phyloP scores from a whole-genome alignment of 2,888 invertebrate species.

The Nemotelus pantherinus region DNA sequence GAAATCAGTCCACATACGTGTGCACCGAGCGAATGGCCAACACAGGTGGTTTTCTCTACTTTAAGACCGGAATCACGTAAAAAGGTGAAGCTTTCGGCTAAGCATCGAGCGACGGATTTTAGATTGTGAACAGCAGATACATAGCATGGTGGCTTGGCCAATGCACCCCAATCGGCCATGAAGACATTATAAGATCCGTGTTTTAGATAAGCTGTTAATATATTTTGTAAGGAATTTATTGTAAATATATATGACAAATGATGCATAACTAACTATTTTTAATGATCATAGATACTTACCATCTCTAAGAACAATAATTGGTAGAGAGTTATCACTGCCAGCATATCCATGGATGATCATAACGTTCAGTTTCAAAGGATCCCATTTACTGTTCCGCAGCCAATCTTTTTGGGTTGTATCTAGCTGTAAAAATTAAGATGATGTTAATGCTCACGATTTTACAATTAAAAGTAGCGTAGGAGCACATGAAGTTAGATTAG shows the following conservation, averaged over 20 bases:
- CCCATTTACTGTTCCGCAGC: conserved; percentile 77
- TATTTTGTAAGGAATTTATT: background rate
- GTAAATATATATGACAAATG: background rate
- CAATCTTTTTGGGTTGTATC: conserved; percentile 74
- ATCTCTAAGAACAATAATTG: conserved; percentile 77
- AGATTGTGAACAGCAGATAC: conserved; percentile 81
- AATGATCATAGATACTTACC: conserved; percentile 65
- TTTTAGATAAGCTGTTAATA: conserved; percentile 72
- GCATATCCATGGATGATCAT: conserved; percentile 81
- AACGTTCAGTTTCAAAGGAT: conserved; percentile 75
- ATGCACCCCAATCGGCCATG: conserved; percentile 80
- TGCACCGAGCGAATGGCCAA: conserved; percentile 81
- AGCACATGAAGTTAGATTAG: too few species aligned
- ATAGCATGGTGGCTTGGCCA: conserved; percentile 77
- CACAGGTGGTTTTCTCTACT: conserved; percentile 75
- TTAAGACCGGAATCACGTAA: conserved; percentile 74
- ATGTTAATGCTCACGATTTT: conserved; percentile 10
- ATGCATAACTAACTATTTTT: conserved; percentile 4
- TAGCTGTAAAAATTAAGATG: conserved; percentile 61
- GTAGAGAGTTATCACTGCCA: conserved; percentile 78
- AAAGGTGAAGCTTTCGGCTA: conserved; percentile 71
- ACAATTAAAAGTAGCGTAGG: background rate
- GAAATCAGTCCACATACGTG: conserved; percentile 81
- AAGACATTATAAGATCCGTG: conserved; percentile 81
- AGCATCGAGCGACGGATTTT: conserved; percentile 75